Evolutionary conservation across 2,888 invertebrate genomes (phyloP), one percentile per base, ranked within the genome.

Genomic region (Agrochola macilenta): DNA sequence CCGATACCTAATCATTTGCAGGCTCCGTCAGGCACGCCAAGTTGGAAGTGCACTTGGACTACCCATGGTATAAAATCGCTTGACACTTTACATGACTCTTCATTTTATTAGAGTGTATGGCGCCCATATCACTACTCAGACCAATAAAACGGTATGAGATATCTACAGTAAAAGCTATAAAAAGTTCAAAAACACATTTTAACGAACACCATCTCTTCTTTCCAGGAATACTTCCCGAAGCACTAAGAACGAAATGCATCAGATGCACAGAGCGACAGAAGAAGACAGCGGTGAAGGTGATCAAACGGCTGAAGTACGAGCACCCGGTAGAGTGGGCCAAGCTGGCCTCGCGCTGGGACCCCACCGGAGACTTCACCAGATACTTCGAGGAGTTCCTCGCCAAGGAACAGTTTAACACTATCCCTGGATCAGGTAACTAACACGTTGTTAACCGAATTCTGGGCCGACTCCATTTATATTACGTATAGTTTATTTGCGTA

Each of bases 141-240:
- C 39, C 8, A 39, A 46, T 46, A 66, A 66, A 66, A 46, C 5
- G 20, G 1, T 43, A 7, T 46, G 1, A n/a, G 23, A 35, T 52
- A 68, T 2, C 35, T 17, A 17, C 23, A n/a, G 2, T n/a, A 54
- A 14, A 63, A 39, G 7, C 8, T n/a, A 39, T 2, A n/a, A 14
- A 64, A n/a, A 60, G 30, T 58, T 14, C 0, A 26, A 3, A 17
- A 70, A 20, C 39, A 39, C 11, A 43, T 46, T 2, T 39, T 39
- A 57, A 72, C 11, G 5, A 2, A 49, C 49, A 35, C 17, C 4
- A 7, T 61, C 5, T 82, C 69, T 86, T 89, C 52, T 83, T 88
- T 85, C 35, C 95, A 98, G 98, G 97, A 91, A 97, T 98, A 85
- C 95, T 98, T 20, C 98, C 98, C 11, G 98, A 98, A 93, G 98